phyloP scores from a whole-genome alignment of 1,140 invertebrate genomes.

The Plodia interpunctella region DNA sequence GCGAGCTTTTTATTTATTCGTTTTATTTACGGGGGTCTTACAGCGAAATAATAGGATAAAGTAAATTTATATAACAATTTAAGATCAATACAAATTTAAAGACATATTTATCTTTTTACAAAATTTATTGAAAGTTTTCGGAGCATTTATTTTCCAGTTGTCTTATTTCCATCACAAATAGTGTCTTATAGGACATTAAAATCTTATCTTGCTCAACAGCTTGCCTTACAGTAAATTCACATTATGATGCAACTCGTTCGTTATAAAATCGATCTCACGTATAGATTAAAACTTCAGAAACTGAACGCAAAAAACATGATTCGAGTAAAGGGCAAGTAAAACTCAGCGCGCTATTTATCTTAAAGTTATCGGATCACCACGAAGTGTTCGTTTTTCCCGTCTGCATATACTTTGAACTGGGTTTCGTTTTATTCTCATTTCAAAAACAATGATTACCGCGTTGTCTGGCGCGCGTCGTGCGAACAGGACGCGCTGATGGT shows the following conservation, averaged over 20 bases:
- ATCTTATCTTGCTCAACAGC: too few relatives aligned
- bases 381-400: slow-evolving; percentile 54
- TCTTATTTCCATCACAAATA: too few relatives aligned
- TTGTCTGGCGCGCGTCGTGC: slow-evolving; percentile 49
- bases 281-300: slow-evolving; percentile 42
- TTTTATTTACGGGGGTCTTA: too few relatives aligned
- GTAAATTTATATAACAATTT: too few relatives aligned
- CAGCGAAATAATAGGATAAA: too few relatives aligned
- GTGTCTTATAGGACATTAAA: too few relatives aligned
- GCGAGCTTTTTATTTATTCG: too few relatives aligned
- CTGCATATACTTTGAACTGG: slow-evolving; percentile 54
- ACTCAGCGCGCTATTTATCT: slow-evolving; percentile 69
- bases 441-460: slow-evolving; percentile 63
- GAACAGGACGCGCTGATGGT: slow-evolving; percentile 57
- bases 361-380: slow-evolving; percentile 65
- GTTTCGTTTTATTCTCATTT: slow-evolving; percentile 60
- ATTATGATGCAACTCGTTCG: slow-evolving; percentile 23
- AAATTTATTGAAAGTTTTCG: too few relatives aligned
- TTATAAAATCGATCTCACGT: slow-evolving; percentile 37
- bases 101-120: too few relatives aligned
- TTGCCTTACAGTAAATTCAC: not conserved
- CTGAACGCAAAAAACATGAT: slow-evolving; percentile 50
- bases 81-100: too few relatives aligned
- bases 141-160: too few relatives aligned
- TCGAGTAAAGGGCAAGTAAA: slow-evolving; percentile 51